A percentile compares a stretch with the other conserved stretches of the same genome.
phyloP scores from a whole-genome alignment of 2,797 vertebrate genomes.

The Lacerta agilis region DNA sequence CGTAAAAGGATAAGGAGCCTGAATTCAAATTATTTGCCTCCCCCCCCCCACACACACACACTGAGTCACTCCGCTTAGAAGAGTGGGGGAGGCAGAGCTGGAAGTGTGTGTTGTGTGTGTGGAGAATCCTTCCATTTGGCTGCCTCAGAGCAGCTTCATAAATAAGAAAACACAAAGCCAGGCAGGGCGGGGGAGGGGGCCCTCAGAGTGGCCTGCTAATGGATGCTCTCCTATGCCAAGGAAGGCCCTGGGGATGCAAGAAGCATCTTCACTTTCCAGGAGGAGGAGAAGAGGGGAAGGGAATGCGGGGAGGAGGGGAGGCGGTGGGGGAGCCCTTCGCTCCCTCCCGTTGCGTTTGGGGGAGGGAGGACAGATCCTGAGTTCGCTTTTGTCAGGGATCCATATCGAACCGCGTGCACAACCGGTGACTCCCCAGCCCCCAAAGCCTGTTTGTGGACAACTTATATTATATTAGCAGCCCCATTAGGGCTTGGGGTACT shows the following conservation, averaged over 20 bases:
- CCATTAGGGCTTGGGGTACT: neutral
- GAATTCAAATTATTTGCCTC: no score
- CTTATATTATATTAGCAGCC: no score
- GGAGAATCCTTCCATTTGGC: constrained; percentile 39
- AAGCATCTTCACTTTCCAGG: constrained; percentile 34
- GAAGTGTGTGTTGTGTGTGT: neutral
- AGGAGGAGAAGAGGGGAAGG: neutral
- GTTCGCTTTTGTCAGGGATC: neutral
- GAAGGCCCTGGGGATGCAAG: constrained; percentile 24
- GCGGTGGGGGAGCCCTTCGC: neutral
- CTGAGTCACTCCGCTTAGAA: constrained; percentile 52
- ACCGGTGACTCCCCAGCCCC: no score
- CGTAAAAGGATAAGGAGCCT: neutral
- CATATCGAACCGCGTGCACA: neutral
- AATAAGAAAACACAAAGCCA: constrained; percentile 36
- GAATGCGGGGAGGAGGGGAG: neutral
- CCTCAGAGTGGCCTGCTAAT: constrained; percentile 21
- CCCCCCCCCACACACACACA: neutral
- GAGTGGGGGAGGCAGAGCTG: constrained; percentile 16
- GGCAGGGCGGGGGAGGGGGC: neutral
- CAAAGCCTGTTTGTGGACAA: no score
- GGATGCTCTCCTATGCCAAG: constrained; percentile 32
- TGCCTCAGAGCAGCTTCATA: constrained; percentile 35
- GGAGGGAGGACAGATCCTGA: neutral
- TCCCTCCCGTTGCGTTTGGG: neutral